These are phyloP conservation scores for Plumapathes pennacea DNA, from an alignment of 92 coral and sea anemone genomes.

Conservation along the genomic window DNA sequence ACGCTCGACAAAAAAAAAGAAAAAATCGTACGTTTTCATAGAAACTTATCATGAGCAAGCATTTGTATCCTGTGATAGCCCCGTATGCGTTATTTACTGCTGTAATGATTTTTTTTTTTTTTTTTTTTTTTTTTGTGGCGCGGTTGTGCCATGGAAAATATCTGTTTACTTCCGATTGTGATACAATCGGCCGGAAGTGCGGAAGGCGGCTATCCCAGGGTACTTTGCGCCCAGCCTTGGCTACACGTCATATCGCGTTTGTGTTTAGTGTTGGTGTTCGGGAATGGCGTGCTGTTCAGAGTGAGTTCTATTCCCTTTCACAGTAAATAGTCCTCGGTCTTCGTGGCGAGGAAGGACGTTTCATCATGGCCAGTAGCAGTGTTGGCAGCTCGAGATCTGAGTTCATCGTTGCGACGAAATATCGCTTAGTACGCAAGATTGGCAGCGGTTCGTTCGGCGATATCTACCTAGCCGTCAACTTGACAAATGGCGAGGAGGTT, in stretches of 20 bases:
- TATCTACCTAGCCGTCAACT: slow-evolving; percentile 87
- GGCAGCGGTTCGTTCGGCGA: slow-evolving; percentile 99
- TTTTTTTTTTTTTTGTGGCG: no score
- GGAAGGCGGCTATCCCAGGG: slow-evolving; percentile 43
- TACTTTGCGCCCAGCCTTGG: slow-evolving; percentile 72
- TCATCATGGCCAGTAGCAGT: slow-evolving; percentile 80
- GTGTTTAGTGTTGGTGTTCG: slow-evolving; percentile 38
- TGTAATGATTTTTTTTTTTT: no score
- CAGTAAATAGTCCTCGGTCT: neutral
- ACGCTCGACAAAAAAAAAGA: no score
- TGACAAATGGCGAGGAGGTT: slow-evolving; percentile 90
- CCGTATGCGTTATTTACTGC: no score
- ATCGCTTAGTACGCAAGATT: slow-evolving; percentile 93
- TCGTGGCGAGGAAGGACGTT: neutral
- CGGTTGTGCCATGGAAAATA: no score
- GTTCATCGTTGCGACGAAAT: slow-evolving; percentile 89
- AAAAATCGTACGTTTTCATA: no score
- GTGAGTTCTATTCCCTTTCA: slow-evolving; percentile 29
- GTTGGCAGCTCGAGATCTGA: slow-evolving; percentile 72
- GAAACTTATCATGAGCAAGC: no score
- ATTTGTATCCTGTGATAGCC: no score
- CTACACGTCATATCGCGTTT: slow-evolving; percentile 83
- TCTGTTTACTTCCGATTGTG: no score
- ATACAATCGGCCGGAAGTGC: no score
- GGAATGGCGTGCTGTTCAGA: slow-evolving; percentile 67